These are phyloP conservation scores for Chymomyza fuscimana DNA, from an alignment of 2,888 invertebrate genomes.

Conservation along the genomic window DNA sequence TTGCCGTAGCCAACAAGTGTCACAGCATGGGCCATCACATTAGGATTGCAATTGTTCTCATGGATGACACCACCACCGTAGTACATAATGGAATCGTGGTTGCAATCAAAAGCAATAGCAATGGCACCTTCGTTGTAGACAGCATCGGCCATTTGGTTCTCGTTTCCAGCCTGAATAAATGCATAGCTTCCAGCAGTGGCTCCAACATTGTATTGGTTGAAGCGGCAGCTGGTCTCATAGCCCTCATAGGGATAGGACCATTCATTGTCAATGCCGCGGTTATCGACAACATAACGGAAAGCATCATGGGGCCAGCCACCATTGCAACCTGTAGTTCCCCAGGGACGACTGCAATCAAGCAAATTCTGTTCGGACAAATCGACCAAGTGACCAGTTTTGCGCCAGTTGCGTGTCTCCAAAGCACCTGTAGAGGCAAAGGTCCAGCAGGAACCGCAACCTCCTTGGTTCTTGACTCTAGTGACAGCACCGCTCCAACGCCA, in stretches of 20 bases:
- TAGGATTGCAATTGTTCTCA: background rate
- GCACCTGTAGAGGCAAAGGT: constrained; percentile 81
- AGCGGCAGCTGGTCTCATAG: constrained; percentile 84
- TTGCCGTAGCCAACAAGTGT: constrained; percentile 80
- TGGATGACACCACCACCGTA: constrained; percentile 13
- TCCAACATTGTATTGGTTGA: constrained; percentile 84
- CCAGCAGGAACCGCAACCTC: constrained; percentile 94
- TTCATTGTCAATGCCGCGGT: constrained; percentile 82
- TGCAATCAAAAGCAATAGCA: constrained; percentile 68
- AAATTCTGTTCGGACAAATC: constrained; percentile 86
- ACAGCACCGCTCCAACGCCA: constrained; percentile 89
- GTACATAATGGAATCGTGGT: background rate
- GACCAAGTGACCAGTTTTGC: background rate
- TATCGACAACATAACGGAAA: constrained; percentile 86
- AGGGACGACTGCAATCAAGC: constrained; percentile 89
- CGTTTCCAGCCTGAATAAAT: constrained; percentile 85
- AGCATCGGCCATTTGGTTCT: constrained; percentile 83
- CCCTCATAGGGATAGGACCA: constrained; percentile 91
- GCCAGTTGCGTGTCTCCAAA: background rate
- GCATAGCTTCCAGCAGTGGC: constrained; percentile 89
- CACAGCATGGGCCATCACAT: background rate
- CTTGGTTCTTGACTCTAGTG: constrained; percentile 93
- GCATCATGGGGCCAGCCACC: constrained; percentile 87
- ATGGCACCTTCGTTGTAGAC: background rate
- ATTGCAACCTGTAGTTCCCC: constrained; percentile 92